These are phyloP conservation scores for Cataglyphis albicans DNA, from an alignment of 2,888 invertebrate genomes.

Conservation along the genomic window DNA sequence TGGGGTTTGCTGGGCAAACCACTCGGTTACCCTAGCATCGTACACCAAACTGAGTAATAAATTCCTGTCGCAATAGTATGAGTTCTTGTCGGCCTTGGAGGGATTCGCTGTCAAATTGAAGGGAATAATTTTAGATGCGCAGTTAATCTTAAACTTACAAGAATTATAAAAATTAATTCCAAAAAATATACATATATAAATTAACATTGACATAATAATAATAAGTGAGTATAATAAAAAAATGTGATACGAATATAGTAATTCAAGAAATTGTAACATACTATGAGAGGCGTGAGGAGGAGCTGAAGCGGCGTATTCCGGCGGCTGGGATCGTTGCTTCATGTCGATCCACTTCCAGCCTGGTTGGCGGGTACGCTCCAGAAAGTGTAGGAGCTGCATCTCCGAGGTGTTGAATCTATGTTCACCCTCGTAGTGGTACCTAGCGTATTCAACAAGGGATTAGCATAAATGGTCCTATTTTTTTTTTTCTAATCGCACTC, in stretches of 20 bases:
- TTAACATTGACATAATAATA: neutral
- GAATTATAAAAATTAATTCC: neutral
- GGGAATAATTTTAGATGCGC: neutral
- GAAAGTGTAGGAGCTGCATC: conserved; percentile 92
- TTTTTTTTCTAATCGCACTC: neutral
- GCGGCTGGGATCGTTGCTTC: conserved; percentile 90
- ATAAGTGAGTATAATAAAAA: neutral
- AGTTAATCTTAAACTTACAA: conserved; percentile 6
- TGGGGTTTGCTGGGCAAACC: conserved; percentile 88
- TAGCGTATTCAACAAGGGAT: conserved; percentile 78
- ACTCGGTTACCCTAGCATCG: conserved; percentile 95
- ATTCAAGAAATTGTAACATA: conserved; percentile 64
- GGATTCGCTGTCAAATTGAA: conserved; percentile 58
- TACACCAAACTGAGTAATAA: conserved; percentile 94
- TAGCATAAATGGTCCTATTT: neutral
- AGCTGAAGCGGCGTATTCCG: conserved; percentile 87
- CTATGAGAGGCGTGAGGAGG: conserved; percentile 73
- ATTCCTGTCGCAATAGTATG: conserved; percentile 91
- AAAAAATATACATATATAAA: neutral
- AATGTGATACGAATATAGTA: no score
- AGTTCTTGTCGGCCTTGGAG: conserved; percentile 70
- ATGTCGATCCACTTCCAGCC: conserved; percentile 92
- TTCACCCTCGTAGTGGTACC: conserved; percentile 92
- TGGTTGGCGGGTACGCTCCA: conserved; percentile 92
- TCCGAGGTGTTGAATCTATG: conserved; percentile 91